Evolutionary conservation across 2,113 vertebrate species (phyloP).

Genomic region (Oncorhynchus tshawytscha): DNA sequence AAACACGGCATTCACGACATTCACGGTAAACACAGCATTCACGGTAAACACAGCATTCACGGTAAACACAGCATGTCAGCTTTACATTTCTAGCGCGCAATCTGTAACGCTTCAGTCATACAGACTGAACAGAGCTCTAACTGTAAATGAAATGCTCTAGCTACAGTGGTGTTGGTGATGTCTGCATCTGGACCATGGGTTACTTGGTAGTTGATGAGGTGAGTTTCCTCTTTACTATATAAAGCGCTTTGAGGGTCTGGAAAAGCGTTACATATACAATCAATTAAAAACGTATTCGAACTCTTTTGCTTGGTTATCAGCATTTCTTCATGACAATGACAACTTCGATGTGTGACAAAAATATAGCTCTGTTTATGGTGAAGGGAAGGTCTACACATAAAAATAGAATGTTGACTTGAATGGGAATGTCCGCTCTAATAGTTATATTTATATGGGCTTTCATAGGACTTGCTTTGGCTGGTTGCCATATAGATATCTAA

Average conservation of each 20-base stretch:
- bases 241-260: not conserved
- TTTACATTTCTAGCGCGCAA: not conserved
- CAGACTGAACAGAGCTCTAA: not conserved
- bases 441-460: not conserved
- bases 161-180: slow-evolving; percentile 22
- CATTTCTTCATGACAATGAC: too few relatives aligned
- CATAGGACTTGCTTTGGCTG: not conserved
- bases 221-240: too few relatives aligned
- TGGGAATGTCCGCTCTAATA: too few relatives aligned
- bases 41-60: too few relatives aligned
- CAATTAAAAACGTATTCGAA: too few relatives aligned
- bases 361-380: not conserved
- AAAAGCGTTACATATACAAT: too few relatives aligned
- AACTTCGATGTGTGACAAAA: not conserved
- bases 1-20: too few relatives aligned
- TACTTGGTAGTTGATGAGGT: too few relatives aligned
- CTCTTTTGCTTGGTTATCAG: too few relatives aligned
- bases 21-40: too few relatives aligned
- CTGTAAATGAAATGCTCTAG: slow-evolving; percentile 29
- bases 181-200: not conserved
- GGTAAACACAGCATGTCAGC: too few relatives aligned
- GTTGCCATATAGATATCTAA: slow-evolving; percentile 21
- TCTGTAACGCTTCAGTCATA: not conserved
- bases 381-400: not conserved
- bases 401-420: too few relatives aligned